Conservation (phyloP, 2,113 vertebrate species). For the Columba janthina region DNA sequence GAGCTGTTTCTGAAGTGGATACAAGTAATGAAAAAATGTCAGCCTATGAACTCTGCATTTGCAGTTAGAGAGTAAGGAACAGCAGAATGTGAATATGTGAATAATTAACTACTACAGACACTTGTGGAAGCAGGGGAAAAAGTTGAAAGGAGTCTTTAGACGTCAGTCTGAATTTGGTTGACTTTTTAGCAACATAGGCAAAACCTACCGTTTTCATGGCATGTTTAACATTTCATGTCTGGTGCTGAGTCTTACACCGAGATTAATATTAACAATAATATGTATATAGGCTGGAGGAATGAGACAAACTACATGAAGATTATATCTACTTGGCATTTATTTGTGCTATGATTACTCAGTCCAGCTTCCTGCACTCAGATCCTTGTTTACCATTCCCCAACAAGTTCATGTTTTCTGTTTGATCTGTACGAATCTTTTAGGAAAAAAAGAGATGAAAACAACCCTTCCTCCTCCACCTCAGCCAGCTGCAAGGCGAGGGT, state of each 20-base stretch:
- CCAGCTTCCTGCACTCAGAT: not conserved
- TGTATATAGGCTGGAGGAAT: not conserved
- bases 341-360: not conserved
- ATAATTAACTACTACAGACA: not conserved
- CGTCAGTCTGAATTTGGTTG: not conserved
- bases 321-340: not conserved
- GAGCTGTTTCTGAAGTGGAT: not conserved
- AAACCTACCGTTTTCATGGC: not conserved
- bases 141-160: not conserved
- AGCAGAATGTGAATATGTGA: not conserved
- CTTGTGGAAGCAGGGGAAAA: not conserved
- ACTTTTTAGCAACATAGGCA: constrained; percentile 1
- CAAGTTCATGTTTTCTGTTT: not conserved
- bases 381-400: not conserved
- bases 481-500: not conserved
- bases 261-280: not conserved
- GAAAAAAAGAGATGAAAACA: not conserved
- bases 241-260: constrained; percentile 15
- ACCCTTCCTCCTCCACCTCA: not conserved
- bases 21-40: not conserved
- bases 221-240: constrained; percentile 29
- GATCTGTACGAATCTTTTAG: not conserved
- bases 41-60: not conserved
- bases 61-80: not conserved
- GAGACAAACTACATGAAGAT: not conserved